Evolutionary conservation across 1,140 invertebrate genomes (phyloP).

Genomic region (Drosophila yakuba): DNA sequence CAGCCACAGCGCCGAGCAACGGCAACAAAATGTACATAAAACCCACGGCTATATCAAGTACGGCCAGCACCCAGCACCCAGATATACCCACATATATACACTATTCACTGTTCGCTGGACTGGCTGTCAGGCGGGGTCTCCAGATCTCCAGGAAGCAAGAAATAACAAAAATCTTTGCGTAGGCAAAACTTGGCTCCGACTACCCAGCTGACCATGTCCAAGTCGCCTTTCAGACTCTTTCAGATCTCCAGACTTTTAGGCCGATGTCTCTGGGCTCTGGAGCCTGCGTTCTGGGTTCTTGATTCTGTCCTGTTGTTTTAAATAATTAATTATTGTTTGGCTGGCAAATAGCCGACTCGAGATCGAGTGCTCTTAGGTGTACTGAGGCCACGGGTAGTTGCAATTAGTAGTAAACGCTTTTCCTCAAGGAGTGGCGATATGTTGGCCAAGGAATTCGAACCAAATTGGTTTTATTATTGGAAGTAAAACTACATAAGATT

Average conservation of each 20-base stretch:
- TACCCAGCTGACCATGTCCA: constrained; percentile 39
- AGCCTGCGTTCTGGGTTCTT: constrained; percentile 27
- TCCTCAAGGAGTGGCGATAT: constrained; percentile 3
- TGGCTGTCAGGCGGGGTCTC: constrained; percentile 56
- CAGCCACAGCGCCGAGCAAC: constrained; percentile 45
- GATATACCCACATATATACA: not conserved
- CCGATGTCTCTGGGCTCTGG: constrained; percentile 3
- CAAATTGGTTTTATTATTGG: not conserved
- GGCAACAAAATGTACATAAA: constrained; percentile 62
- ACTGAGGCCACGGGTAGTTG: constrained; percentile 19
- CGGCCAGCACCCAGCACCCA: constrained; percentile 24
- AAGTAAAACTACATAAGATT: no score
- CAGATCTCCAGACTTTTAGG: not conserved
- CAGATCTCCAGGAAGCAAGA: constrained; percentile 68
- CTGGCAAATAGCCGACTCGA: constrained; percentile 60
- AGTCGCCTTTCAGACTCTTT: constrained; percentile 24
- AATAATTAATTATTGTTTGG: constrained; percentile 84
- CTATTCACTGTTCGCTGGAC: constrained; percentile 12
- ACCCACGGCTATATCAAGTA: constrained; percentile 73
- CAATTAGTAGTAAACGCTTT: constrained; percentile 50
- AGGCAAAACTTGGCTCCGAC: constrained; percentile 78
- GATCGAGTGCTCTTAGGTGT: constrained; percentile 45
- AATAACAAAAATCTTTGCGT: constrained; percentile 69
- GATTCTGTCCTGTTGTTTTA: constrained; percentile 59
- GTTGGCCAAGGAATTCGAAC: not conserved